Percentiles rank a stretch among this genome's conserved stretches.
Conservation (phyloP, 1,140 invertebrate species). For the Drosophila ironensis region DNA sequence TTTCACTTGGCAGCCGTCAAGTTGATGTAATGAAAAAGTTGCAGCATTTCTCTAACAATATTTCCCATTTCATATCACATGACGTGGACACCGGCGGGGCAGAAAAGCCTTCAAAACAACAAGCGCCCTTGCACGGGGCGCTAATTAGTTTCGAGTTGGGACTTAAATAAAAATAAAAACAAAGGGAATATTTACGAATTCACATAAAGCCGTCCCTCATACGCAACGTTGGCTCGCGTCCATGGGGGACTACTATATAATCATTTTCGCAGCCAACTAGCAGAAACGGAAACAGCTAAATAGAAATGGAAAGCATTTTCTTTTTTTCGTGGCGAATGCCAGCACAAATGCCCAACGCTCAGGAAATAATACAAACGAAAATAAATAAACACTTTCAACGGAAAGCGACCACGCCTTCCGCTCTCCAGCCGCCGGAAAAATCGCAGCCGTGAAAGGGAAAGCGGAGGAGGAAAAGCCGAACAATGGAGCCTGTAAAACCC, state of each 20-base stretch:
- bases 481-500: conserved; percentile 19
- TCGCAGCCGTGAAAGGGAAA: too few species aligned
- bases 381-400: conserved; percentile 44
- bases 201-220: conserved; percentile 32
- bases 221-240: conserved; percentile 48
- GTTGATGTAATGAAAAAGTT: conserved; percentile 75
- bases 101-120: conserved; percentile 23
- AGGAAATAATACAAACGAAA: conserved; percentile 51
- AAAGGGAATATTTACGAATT: background rate
- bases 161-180: conserved; percentile 15
- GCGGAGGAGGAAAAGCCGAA: conserved; percentile 1
- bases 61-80: conserved; percentile 68
- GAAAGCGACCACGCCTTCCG: conserved; percentile 17
- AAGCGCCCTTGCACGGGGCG: conserved; percentile 32
- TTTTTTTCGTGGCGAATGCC: conserved; percentile 32
- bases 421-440: conserved; percentile 20
- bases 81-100: conserved; percentile 48
- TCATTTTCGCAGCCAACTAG: conserved; percentile 19
- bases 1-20: conserved; percentile 59
- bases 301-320: conserved; percentile 4
- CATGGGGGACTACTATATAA: conserved; percentile 53
- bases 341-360: conserved; percentile 34
- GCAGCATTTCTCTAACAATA: conserved; percentile 55
- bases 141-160: conserved; percentile 63
- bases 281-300: conserved; percentile 18